These are phyloP conservation scores for Pachypanchax playfairii DNA, from an alignment of 2,113 vertebrate genomes.

Conservation along the genomic window DNA sequence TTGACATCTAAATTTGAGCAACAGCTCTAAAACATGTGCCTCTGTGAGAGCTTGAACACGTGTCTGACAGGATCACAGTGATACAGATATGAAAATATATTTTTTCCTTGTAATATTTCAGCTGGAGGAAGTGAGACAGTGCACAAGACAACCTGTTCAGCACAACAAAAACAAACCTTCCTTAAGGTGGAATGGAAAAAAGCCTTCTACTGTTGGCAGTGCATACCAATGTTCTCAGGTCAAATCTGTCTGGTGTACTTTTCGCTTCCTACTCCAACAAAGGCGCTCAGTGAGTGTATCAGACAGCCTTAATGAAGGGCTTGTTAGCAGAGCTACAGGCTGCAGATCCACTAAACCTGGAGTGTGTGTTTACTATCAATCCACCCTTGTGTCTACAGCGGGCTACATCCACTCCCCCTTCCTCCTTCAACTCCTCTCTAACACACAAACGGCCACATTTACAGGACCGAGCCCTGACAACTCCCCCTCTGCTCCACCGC, in stretches of 20 bases:
- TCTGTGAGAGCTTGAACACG: neutral
- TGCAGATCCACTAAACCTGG: slow-evolving; percentile 66
- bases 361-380: slow-evolving; percentile 76
- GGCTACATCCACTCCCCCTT: slow-evolving; percentile 58
- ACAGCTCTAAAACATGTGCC: neutral
- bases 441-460: slow-evolving; percentile 72
- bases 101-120: slow-evolving; percentile 16
- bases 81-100: neutral
- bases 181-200: slow-evolving; percentile 2
- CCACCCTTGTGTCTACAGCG: slow-evolving; percentile 70
- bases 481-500: slow-evolving; percentile 11
- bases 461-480: slow-evolving; percentile 36
- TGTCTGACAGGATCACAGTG: neutral
- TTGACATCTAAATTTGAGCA: neutral
- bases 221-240: slow-evolving; percentile 62
- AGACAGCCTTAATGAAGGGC: slow-evolving; percentile 75
- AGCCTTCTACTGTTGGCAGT: slow-evolving; percentile 44
- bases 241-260: slow-evolving; percentile 71
- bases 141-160: slow-evolving; percentile 59
- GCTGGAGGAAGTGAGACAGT: slow-evolving; percentile 33
- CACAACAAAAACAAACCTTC: slow-evolving; percentile 54
- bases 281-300: slow-evolving; percentile 73
- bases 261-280: slow-evolving; percentile 73
- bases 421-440: slow-evolving; percentile 10
- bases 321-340: slow-evolving; percentile 66